Percentiles rank a stretch among this genome's conserved stretches.
Conservation (phyloP, 1,140 invertebrate species). For the Drosophila dunni region DNA sequence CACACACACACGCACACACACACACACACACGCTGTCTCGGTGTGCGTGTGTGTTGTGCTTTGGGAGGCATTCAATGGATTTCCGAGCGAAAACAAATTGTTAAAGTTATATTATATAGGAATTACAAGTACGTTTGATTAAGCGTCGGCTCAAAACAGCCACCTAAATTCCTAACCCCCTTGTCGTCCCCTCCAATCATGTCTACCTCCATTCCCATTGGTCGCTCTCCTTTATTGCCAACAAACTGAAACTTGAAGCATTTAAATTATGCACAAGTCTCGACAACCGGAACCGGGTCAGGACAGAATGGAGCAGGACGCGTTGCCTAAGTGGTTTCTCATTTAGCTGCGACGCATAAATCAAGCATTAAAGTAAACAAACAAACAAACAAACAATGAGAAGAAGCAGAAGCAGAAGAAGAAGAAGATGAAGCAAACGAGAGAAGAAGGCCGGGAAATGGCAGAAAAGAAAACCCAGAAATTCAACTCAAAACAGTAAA, state of each 20-base stretch:
- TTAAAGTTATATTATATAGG: constrained; percentile 59
- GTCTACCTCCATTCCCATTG: neutral
- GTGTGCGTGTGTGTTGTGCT: neutral
- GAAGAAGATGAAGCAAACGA: constrained; percentile 6
- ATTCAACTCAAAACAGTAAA: constrained; percentile 5
- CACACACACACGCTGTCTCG: neutral
- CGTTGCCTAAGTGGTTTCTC: constrained; percentile 65
- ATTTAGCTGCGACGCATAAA: constrained; percentile 73
- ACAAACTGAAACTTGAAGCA: constrained; percentile 25
- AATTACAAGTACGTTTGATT: constrained; percentile 57
- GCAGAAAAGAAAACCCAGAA: neutral
- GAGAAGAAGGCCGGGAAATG: neutral
- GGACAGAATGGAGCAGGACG: constrained; percentile 43
- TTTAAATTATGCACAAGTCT: constrained; percentile 59
- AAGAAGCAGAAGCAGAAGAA: constrained; percentile 14
- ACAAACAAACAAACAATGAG: constrained; percentile 34
- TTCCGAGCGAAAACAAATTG: constrained; percentile 51
- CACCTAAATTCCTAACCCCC: no score
- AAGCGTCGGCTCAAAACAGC: constrained; percentile 33
- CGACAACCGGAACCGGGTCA: constrained; percentile 44
- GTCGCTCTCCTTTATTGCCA: neutral
- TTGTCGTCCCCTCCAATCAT: no score
- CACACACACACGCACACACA: neutral
- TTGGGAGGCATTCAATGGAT: constrained; percentile 33
- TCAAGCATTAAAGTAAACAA: constrained; percentile 64